Evolutionary conservation across 2,113 vertebrate species (phyloP).

Genomic region (Planiliza haematocheilus): DNA sequence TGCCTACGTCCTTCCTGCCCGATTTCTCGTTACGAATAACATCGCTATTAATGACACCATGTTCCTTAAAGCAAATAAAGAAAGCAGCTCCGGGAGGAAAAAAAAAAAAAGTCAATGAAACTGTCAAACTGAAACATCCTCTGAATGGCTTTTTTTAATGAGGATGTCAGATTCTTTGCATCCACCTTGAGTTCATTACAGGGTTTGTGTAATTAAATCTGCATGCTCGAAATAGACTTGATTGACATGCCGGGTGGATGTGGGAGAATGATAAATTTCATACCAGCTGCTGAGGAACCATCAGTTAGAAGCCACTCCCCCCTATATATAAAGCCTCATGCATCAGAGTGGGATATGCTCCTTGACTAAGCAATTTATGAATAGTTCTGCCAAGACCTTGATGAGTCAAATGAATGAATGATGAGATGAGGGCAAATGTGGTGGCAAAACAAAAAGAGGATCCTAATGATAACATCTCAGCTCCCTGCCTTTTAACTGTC

Average conservation of each 20-base stretch:
- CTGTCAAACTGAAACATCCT: conserved; percentile 11
- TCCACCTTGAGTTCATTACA: conserved; percentile 5
- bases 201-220: conserved; percentile 19
- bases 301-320: neutral
- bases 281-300: neutral
- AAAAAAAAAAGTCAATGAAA: conserved; percentile 1
- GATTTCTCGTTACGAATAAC: conserved; percentile 13
- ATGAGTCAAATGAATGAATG: conserved; percentile 33
- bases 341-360: conserved; percentile 13
- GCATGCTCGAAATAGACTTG: neutral
- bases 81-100: neutral
- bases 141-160: conserved; percentile 3
- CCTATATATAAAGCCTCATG: neutral
- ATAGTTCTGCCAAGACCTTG: neutral
- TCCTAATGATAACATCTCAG: conserved; percentile 27
- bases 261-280: conserved; percentile 9
- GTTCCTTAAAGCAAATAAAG: neutral
- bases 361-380: conserved; percentile 10
- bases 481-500: neutral
- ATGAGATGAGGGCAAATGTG: conserved; percentile 16
- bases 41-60: neutral
- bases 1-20: conserved; percentile 40
- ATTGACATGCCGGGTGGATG: neutral
- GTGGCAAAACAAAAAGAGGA: conserved; percentile 7
- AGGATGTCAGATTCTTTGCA: neutral